These are phyloP conservation scores for Aphelocoma californica DNA, from an alignment of 2,797 vertebrate genomes.

Conservation along the genomic window DNA sequence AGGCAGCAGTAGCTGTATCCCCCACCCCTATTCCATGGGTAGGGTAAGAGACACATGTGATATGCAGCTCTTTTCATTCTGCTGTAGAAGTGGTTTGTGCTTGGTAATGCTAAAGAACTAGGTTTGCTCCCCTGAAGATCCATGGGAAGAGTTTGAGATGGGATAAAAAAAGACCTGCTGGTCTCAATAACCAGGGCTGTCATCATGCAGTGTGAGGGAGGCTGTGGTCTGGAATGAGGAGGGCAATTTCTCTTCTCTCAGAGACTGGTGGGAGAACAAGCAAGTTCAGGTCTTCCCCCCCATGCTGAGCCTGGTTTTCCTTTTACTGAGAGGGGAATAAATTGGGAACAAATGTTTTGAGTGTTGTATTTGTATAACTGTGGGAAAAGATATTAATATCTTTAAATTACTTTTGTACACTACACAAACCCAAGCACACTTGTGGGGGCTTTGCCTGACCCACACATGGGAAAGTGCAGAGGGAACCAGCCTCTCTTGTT, in stretches of 20 bases:
- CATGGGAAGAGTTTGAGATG: background rate
- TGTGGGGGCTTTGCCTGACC: background rate
- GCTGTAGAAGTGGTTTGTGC: background rate
- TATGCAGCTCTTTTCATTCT: background rate
- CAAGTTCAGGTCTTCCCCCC: background rate
- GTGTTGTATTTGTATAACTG: background rate
- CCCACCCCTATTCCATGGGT: rapidly evolving
- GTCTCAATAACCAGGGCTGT: background rate
- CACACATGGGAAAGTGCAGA: background rate
- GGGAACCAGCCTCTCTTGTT: background rate
- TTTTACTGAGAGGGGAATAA: background rate
- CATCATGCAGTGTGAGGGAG: background rate
- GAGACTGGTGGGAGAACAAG: background rate
- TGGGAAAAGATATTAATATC: background rate
- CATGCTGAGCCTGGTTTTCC: background rate
- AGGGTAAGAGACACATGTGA: background rate
- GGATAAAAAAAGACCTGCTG: background rate
- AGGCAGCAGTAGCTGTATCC: background rate
- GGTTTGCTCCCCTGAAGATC: background rate
- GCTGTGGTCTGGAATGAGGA: background rate
- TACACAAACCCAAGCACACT: background rate
- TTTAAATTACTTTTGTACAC: background rate
- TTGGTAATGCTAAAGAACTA: background rate
- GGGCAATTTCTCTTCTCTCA: background rate
- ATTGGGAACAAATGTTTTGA: background rate